Evolutionary conservation across 2,113 vertebrate species (phyloP).

Genomic region (Crotalus helleri): DNA sequence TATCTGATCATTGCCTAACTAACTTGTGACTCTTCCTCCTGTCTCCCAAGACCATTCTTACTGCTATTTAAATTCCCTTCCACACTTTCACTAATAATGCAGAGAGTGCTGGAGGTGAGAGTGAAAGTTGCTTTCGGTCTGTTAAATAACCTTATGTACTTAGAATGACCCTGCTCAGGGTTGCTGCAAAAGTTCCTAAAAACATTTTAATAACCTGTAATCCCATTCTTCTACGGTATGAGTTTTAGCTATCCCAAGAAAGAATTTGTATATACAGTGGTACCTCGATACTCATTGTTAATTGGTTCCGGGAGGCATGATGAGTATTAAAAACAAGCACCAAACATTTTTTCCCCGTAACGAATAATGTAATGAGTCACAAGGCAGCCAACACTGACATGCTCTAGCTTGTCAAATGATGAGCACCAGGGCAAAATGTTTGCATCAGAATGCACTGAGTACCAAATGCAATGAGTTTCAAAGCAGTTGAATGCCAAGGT

Average conservation of each 20-base stretch:
- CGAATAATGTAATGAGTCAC: neutral
- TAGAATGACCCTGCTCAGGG: neutral
- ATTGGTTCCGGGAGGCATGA: neutral
- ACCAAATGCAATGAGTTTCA: neutral
- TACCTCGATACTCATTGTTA: neutral
- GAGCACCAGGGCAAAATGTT: neutral
- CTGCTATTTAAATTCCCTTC: neutral
- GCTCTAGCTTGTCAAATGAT: neutral
- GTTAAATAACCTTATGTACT: neutral
- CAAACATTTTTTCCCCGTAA: neutral
- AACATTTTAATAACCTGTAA: neutral
- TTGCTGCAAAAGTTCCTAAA: neutral
- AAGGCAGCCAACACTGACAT: neutral
- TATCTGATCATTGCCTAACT: neutral
- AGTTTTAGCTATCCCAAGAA: neutral
- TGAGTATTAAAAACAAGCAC: neutral
- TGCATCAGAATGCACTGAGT: neutral
- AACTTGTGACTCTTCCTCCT: neutral
- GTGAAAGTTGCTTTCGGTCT: neutral
- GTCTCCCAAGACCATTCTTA: neutral
- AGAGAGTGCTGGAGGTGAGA: neutral
- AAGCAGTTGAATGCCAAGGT: neutral
- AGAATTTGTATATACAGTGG: neutral
- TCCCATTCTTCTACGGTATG: neutral
- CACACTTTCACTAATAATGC: neutral